Evolutionary conservation across 2,888 invertebrate species (phyloP).

Genomic region (Alloscopus bannaensis): DNA sequence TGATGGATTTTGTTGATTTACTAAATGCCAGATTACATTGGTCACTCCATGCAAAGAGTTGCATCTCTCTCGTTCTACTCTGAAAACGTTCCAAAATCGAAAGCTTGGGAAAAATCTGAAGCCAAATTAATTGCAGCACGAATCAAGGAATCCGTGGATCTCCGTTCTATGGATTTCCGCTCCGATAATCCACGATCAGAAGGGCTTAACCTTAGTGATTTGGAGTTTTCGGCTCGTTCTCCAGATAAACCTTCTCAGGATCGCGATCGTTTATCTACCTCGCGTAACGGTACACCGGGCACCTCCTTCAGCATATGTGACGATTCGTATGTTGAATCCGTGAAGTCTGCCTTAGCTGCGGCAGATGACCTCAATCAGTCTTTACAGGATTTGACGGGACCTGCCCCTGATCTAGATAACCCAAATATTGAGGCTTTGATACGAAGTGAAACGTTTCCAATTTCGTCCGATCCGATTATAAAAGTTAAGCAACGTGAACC

Average conservation of each 20-base stretch:
- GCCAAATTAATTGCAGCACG: conserved; percentile 68
- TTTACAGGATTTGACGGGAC: conserved; percentile 30
- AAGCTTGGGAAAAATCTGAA: conserved; percentile 69
- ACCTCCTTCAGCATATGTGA: conserved; percentile 14
- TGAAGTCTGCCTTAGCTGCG: background rate
- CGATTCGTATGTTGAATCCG: conserved; percentile 4
- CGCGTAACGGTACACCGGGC: background rate
- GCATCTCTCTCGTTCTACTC: conserved; percentile 64
- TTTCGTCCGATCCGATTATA: conserved; percentile 5
- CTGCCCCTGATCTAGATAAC: conserved; percentile 59
- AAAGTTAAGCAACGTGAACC: background rate
- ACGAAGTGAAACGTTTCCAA: conserved; percentile 36
- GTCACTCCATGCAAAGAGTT: conserved; percentile 40
- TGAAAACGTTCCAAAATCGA: conserved; percentile 42
- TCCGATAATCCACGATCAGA: conserved; percentile 58
- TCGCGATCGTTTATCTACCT: background rate
- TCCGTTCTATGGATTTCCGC: conserved; percentile 48
- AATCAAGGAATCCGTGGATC: conserved; percentile 68
- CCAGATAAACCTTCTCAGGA: background rate
- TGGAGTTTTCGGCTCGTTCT: conserved; percentile 58
- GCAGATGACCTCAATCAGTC: background rate
- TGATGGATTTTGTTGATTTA: too few relatives aligned
- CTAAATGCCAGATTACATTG: too few relatives aligned
- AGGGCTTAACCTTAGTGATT: conserved; percentile 57
- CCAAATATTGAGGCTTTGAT: conserved; percentile 67